These are phyloP conservation scores for Pampusana beccarii DNA, from an alignment of 2,113 vertebrate genomes.

Conservation along the genomic window DNA sequence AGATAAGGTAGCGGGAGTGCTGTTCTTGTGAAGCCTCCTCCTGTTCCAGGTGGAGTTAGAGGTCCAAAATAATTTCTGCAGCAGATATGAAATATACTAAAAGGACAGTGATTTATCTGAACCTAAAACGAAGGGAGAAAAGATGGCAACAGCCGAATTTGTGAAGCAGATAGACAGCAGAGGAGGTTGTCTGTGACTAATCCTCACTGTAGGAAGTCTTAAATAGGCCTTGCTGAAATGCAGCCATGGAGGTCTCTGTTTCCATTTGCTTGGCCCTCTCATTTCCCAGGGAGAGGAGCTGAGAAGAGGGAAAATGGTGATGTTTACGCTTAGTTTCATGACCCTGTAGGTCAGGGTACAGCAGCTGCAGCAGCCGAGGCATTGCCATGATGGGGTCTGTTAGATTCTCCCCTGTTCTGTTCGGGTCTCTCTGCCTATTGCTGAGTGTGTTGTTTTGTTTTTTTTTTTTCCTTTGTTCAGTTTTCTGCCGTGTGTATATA, in stretches of 20 bases:
- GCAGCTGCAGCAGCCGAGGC: background rate
- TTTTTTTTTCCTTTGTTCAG: conserved; percentile 72
- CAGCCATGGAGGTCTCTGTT: background rate
- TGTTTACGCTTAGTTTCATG: background rate
- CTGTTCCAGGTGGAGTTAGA: background rate
- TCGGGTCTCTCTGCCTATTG: background rate
- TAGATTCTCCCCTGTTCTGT: background rate
- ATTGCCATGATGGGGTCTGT: background rate
- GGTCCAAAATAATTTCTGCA: background rate
- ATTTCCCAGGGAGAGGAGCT: background rate
- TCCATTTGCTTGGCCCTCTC: background rate
- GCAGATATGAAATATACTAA: background rate
- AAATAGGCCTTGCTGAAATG: background rate
- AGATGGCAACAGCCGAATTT: background rate
- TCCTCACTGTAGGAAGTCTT: background rate
- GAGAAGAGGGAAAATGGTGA: background rate
- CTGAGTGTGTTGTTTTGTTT: background rate
- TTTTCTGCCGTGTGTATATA: conserved; percentile 90
- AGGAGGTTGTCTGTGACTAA: background rate
- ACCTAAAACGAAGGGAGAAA: background rate
- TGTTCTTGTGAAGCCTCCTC: background rate
- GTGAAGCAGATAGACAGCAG: background rate
- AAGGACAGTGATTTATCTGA: background rate
- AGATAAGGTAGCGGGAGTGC: background rate
- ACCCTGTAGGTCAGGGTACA: background rate